Evolutionary conservation across 1,140 invertebrate species (phyloP), one percentile per base, ranked within the genome.

Genomic region (Aporrectodea caliginosa): DNA sequence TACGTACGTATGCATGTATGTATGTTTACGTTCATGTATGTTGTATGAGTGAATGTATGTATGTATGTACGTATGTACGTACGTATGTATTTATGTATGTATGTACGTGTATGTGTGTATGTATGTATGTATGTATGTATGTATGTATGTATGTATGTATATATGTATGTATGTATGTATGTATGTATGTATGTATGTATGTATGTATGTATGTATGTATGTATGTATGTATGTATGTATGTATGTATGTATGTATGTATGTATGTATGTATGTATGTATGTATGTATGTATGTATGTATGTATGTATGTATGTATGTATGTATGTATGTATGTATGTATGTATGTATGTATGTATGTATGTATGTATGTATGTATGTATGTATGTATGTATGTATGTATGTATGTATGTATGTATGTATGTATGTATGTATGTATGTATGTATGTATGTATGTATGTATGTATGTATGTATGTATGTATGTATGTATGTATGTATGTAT

Each of bases 61-160:
- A 73, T 73, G 30, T 31, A 73, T 35, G 35, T 73, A 78, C 72
- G n/a, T 78, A 43, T 78, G 43, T 78, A 73, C 72, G 43, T 72
- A n/a, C 33, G 27, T 73, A 27, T 78, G 43, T 73, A 68, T 58
- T 12, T 12, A 58, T 58, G 22, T 6, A 58, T 58, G 43, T 6
- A 58, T 58, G 43, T n/a, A n/a, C 34, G 70, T 78, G 30, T 69
- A 33, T 78, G 32, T 78, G 16, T n/a, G 32, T 12, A 30, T 29
- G 27, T 12, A 29, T 32, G 27, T 6, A 32, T 72, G 32, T 12
- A 29, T 29, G 27, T 6, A 32, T 32, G 71, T 6, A 72, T 72
- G 32, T 6, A 30, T 30, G 32, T 2, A 69, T 69, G 30, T 22
- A 69, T 69, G 43, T 58, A 69, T 77, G 43, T 58, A 69, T 77